Conservation (phyloP, 2,113 vertebrate species). For the Oryzias celebensis region DNA sequence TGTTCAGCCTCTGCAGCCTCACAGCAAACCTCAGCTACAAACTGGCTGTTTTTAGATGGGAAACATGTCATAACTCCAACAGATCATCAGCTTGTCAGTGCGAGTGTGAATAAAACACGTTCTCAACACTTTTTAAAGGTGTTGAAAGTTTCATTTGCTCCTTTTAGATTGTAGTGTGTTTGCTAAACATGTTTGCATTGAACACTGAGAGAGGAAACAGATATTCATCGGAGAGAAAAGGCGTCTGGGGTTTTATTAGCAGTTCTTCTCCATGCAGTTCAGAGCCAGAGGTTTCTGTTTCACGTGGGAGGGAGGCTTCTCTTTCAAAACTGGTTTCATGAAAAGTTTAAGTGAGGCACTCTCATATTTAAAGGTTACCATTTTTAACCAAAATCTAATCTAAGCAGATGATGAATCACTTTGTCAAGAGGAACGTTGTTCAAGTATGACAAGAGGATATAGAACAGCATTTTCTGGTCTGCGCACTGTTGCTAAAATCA, state of each 20-base stretch:
- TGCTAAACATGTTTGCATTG: not conserved
- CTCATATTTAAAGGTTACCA: conserved; percentile 24
- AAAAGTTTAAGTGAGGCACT: conserved; percentile 15
- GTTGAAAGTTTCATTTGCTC: not conserved
- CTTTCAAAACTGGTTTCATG: conserved; percentile 23
- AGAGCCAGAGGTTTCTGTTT: not conserved
- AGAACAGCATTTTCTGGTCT: too few relatives aligned
- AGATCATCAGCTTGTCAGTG: not conserved
- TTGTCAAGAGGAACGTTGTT: too few relatives aligned
- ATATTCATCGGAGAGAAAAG: not conserved
- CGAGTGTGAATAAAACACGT: conserved; percentile 5
- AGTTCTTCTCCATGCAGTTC: not conserved
- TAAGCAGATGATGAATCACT: too few relatives aligned
- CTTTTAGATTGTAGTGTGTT: not conserved
- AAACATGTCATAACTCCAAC: not conserved
- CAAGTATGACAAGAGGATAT: too few relatives aligned
- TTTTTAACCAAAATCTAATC: too few relatives aligned
- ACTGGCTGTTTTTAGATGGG: conserved; percentile 6
- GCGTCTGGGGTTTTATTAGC: not conserved
- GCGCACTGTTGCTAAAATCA: too few relatives aligned
- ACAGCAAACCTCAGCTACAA: conserved; percentile 2
- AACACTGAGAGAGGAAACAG: not conserved
- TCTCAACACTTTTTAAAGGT: conserved; percentile 10
- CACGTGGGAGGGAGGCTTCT: conserved; percentile 21
- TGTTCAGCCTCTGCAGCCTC: conserved; percentile 8